A percentile compares a stretch with the other conserved stretches of the same genome.
These are phyloP conservation scores for Atopsyche davidsoni DNA, from an alignment of 1,140 invertebrate genomes.

Conservation along the genomic window DNA sequence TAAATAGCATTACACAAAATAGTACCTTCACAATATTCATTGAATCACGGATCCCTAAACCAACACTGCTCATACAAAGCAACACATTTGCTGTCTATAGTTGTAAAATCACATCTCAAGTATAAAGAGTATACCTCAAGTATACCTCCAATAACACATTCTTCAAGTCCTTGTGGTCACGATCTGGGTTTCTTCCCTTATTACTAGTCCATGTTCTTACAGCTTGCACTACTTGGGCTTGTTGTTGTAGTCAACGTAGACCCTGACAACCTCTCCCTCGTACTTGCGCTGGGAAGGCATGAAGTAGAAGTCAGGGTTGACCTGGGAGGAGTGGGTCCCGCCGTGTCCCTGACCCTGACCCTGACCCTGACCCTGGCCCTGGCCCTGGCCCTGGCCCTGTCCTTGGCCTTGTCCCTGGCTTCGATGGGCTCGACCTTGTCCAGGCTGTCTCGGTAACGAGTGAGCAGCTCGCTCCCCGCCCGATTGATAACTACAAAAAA, in stretches of 20 bases:
- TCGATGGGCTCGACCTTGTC: conserved; percentile 22
- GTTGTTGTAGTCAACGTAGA: conserved; percentile 79
- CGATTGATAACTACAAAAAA: conserved; percentile 25
- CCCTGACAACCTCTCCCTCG: conserved; percentile 85
- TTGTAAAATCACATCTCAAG: too few relatives aligned
- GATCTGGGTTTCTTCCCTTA: too few relatives aligned
- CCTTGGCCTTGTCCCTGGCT: background rate
- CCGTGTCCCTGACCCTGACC: conserved; percentile 4
- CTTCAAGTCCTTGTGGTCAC: too few relatives aligned
- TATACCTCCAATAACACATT: too few relatives aligned
- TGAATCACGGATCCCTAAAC: too few relatives aligned
- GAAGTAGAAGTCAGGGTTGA: conserved; percentile 81
- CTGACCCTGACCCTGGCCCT: conserved; percentile 3
- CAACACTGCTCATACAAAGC: too few relatives aligned
- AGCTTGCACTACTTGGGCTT: conserved; percentile 47
- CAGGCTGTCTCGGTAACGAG: conserved; percentile 36
- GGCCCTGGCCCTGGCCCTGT: conserved; percentile 12
- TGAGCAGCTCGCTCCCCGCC: conserved; percentile 32
- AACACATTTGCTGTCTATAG: too few relatives aligned
- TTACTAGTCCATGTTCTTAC: conserved; percentile 14
- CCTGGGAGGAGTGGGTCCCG: conserved; percentile 30
- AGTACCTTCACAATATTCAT: too few relatives aligned
- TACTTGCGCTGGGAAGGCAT: conserved; percentile 92
- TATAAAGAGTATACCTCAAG: too few relatives aligned
- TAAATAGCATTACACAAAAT: too few relatives aligned